Percentiles rank a stretch among this genome's conserved stretches.
phyloP scores from a whole-genome alignment of 2,113 vertebrate genomes.

The Serranochromis macrocephalus region DNA sequence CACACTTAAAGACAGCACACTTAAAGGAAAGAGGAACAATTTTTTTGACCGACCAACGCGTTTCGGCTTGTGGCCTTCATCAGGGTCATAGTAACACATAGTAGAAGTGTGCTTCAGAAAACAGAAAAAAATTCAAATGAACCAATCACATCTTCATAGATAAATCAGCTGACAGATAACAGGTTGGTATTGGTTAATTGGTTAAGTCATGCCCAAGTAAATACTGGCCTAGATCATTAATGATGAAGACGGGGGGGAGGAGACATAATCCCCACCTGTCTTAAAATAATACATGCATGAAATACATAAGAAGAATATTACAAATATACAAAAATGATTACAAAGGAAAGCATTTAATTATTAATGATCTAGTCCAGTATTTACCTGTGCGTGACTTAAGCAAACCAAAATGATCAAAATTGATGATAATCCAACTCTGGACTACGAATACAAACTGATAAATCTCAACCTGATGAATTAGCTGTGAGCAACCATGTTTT shows the following conservation, averaged over 20 bases:
- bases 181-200: background rate
- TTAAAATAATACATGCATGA: background rate
- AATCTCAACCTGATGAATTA: background rate
- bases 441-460: accelerated
- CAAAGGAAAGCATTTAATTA: too few species aligned
- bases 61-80: background rate
- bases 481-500: background rate
- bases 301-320: too few species aligned
- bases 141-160: background rate
- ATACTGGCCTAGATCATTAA: background rate
- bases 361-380: too few species aligned
- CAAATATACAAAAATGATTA: too few species aligned
- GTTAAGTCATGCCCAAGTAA: background rate
- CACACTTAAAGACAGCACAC: background rate
- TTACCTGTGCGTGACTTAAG: background rate
- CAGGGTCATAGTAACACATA: background rate
- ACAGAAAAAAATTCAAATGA: background rate
- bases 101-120: background rate
- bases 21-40: background rate
- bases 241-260: background rate
- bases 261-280: background rate
- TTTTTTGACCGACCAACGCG: accelerated
- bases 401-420: accelerated
- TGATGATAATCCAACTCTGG: background rate
- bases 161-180: background rate